Evolutionary conservation across 2,888 invertebrate genomes (phyloP), one percentile per base, ranked within the genome.

Genomic region (Microplitis deprimator): DNA sequence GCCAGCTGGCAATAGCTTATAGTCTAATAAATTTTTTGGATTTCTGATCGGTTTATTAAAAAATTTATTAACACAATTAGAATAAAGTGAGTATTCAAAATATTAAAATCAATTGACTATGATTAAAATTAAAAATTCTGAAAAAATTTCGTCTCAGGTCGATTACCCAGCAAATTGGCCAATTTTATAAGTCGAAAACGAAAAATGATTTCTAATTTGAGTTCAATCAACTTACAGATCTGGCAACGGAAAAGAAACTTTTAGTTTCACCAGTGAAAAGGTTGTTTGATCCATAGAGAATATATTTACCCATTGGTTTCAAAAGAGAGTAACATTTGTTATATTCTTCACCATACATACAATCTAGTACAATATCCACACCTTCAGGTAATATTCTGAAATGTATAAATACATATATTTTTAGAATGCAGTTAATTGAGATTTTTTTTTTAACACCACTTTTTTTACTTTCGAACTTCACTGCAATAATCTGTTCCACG

Each of bases 181-280:
- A 29, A 29, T 29, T 29, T 29, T 29, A 29, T 29, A 29, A 29
- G 29, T 29, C 29, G 3, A 29, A 29, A 29, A 29, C 29, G 29
- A 29, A 2, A 29, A 29, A 29, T 29, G 29, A 3, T 29, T 29
- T 77, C 73, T 76, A 82, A 17, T 50, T 40, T 64, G 8, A 50
- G 41, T 60, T n/a, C 64, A 73, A 59, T 75, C 82, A 85, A 93
- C 94, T 93, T 93, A 96, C 96, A 81, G 96, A 95, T 92, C 96
- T 95, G 83, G 96, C 96, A 84, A 96, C 95, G 87, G 96, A 96
- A 91, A 97, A 96, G 92, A 96, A 94, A 90, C 96, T 96, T 91
- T 96, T 96, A 13, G 96, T 96, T 91, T 97, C 96, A 81, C 96
- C 96, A 84, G 96, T 96, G 85, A 97, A 96, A 87, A 96, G 94